These are phyloP conservation scores for Heliconius hewitsoni DNA, from an alignment of 1,140 invertebrate species.

Conservation along the genomic window DNA sequence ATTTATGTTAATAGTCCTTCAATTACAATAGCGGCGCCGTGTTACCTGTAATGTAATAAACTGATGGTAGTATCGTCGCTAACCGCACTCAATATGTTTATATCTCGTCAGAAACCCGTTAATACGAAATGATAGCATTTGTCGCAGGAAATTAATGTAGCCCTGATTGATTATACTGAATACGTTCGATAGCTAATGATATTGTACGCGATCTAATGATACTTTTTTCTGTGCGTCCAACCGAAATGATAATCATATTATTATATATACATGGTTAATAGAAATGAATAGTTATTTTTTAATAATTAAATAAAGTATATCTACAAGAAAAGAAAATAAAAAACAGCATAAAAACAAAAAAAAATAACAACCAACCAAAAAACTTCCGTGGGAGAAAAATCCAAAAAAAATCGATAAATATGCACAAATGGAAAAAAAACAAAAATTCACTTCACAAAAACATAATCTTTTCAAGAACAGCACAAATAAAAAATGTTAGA, in stretches of 20 bases:
- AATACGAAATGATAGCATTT: constrained; percentile 59
- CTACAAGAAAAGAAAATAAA: neutral
- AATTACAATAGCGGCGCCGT: constrained; percentile 28
- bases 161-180: constrained; percentile 45
- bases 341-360: neutral
- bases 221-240: neutral
- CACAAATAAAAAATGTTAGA: constrained; percentile 69
- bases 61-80: constrained; percentile 40
- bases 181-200: constrained; percentile 31
- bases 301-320: neutral
- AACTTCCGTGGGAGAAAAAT: constrained; percentile 69
- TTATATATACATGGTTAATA: neutral
- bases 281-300: no score
- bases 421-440: constrained; percentile 66
- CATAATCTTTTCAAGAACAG: constrained; percentile 61
- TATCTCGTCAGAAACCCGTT: constrained; percentile 59
- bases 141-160: constrained; percentile 56
- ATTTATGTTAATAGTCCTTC: constrained; percentile 15
- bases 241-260: neutral
- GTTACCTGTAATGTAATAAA: constrained; percentile 30
- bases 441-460: constrained; percentile 67
- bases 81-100: constrained; percentile 53
- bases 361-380: constrained; percentile 70
- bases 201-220: constrained; percentile 20
- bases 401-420: constrained; percentile 62